A percentile compares a stretch with the other conserved stretches of the same genome.
Evolutionary conservation across 2,797 vertebrate genomes (phyloP).

Genomic region (Gobionotothen gibberifrons): DNA sequence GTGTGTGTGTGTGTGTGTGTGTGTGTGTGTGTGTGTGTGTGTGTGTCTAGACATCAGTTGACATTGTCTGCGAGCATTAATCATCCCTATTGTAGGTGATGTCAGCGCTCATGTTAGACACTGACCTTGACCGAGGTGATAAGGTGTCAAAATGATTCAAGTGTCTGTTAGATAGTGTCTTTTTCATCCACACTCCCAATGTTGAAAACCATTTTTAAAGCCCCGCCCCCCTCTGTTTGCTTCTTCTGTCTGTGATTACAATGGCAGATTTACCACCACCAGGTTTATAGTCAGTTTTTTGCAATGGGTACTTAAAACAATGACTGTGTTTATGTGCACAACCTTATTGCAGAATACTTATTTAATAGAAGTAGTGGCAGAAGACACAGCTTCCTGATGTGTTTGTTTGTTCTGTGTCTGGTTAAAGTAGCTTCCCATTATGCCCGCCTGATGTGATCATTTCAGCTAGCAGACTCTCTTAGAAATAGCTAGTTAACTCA

Average conservation of each 20-base stretch:
- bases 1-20: too few species aligned
- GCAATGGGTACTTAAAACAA: background rate
- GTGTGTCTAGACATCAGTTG: background rate
- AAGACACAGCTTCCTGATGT: background rate
- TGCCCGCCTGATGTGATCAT: background rate
- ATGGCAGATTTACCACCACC: background rate
- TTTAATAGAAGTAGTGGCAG: background rate
- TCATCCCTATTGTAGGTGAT: slow-evolving; percentile 28
- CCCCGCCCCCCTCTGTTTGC: background rate
- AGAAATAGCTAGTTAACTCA: background rate
- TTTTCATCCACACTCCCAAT: background rate
- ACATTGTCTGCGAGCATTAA: slow-evolving; percentile 39
- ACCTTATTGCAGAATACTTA: background rate
- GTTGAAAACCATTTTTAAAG: background rate
- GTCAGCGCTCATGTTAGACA: slow-evolving; percentile 33
- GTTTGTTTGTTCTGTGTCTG: background rate
- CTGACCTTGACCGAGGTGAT: slow-evolving; percentile 47
- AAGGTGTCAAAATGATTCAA: slow-evolving; percentile 19
- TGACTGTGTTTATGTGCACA: background rate
- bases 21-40: too few species aligned
- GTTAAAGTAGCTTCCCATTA: background rate
- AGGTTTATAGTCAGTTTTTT: background rate
- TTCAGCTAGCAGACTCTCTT: background rate
- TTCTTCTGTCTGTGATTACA: background rate
- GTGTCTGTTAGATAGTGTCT: background rate